Conservation (phyloP, 2,113 vertebrate genomes). For the Saimiri boliviensis region DNA sequence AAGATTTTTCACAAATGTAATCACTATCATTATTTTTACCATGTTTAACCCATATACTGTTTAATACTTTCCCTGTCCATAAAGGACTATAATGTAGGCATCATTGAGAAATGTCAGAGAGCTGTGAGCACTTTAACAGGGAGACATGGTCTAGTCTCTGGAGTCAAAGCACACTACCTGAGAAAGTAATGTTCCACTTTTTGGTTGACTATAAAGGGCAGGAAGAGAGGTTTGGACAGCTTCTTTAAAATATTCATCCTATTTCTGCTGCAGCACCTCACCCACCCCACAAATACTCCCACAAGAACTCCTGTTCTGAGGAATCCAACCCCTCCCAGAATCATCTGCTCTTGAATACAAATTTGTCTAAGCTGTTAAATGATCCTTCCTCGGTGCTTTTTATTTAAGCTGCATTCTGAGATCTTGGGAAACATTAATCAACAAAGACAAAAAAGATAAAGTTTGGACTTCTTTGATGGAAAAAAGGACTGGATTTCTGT, state of each 20-base stretch:
- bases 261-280: not conserved
- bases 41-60: not conserved
- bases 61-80: not conserved
- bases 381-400: not conserved
- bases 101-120: not conserved
- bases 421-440: not conserved
- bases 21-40: not conserved
- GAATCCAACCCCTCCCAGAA: not conserved
- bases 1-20: constrained; percentile 16
- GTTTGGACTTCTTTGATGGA: not conserved
- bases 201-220: not conserved
- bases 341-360: not conserved
- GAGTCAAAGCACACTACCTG: not conserved
- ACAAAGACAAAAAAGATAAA: not conserved
- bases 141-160: not conserved
- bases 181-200: not conserved
- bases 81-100: not conserved
- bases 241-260: constrained; percentile 16
- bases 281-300: not conserved
- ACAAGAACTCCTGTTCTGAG: not conserved
- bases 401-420: not conserved
- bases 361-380: not conserved
- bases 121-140: not conserved
- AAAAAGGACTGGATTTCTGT: not conserved
- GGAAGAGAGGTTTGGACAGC: not conserved